These are phyloP conservation scores for Heliconius ethilla DNA, from an alignment of 2,888 invertebrate genomes.

Conservation along the genomic window DNA sequence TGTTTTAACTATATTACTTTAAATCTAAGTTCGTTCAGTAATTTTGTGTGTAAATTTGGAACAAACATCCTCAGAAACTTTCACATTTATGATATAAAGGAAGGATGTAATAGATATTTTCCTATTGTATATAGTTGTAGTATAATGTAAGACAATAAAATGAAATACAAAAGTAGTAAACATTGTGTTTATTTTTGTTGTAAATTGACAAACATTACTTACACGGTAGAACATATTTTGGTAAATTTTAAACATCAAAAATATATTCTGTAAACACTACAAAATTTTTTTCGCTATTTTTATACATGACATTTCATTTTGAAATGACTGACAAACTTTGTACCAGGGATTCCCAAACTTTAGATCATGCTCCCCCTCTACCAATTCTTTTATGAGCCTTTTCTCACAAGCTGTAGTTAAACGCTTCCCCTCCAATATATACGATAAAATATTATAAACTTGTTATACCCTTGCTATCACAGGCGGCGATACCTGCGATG, in stretches of 20 bases:
- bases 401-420: not conserved
- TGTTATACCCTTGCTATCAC: too few species aligned
- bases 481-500: not conserved
- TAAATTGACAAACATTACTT: constrained; percentile 13
- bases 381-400: not conserved
- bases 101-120: not conserved
- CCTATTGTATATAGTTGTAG: constrained; percentile 14
- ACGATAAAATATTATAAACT: not conserved
- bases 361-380: not conserved
- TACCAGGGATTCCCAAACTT: not conserved
- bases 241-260: constrained; percentile 3
- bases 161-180: not conserved
- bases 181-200: not conserved
- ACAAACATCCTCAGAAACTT: not conserved
- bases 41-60: not conserved
- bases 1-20: not conserved
- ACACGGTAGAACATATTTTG: not conserved
- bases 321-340: not conserved
- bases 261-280: constrained; percentile 1
- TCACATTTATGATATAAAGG: not conserved
- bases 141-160: constrained; percentile 6
- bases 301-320: not conserved
- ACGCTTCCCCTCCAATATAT: not conserved
- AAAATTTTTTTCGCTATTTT: not conserved
- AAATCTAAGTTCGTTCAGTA: not conserved